Evolutionary conservation across 2,797 vertebrate genomes (phyloP).

Genomic region (Odontamblyopus rebecca): DNA sequence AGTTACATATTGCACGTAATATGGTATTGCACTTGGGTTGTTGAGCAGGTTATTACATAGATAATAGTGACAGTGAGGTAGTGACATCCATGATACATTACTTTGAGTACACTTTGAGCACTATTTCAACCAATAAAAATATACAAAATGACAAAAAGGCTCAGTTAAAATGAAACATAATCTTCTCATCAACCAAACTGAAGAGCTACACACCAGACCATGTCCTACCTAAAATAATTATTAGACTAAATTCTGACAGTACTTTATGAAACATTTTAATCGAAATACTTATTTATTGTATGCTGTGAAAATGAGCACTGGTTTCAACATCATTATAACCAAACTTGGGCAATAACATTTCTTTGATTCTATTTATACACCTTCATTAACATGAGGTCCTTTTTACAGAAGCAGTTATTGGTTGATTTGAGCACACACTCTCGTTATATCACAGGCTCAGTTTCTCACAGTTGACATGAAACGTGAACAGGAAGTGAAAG

Average conservation of each 20-base stretch:
- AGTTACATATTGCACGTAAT: no score
- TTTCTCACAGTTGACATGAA: constrained; percentile 14
- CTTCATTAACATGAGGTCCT: background rate
- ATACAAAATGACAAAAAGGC: no score
- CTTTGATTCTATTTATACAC: background rate
- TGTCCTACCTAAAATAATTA: background rate
- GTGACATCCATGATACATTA: no score
- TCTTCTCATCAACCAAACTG: no score
- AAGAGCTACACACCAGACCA: no score
- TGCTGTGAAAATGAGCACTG: no score
- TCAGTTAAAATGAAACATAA: no score
- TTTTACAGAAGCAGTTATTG: background rate
- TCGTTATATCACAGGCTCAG: background rate
- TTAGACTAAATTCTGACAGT: background rate
- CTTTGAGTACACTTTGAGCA: no score
- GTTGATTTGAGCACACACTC: background rate
- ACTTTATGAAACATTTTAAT: background rate
- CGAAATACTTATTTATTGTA: background rate
- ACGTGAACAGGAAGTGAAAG: constrained; percentile 10
- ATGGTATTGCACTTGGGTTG: no score
- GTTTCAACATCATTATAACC: background rate
- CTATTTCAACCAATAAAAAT: no score
- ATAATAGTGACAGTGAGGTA: no score
- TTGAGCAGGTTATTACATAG: no score
- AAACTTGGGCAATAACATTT: background rate